Evolutionary conservation across 2,797 vertebrate genomes (phyloP).

Genomic region (Danio albolineatus): DNA sequence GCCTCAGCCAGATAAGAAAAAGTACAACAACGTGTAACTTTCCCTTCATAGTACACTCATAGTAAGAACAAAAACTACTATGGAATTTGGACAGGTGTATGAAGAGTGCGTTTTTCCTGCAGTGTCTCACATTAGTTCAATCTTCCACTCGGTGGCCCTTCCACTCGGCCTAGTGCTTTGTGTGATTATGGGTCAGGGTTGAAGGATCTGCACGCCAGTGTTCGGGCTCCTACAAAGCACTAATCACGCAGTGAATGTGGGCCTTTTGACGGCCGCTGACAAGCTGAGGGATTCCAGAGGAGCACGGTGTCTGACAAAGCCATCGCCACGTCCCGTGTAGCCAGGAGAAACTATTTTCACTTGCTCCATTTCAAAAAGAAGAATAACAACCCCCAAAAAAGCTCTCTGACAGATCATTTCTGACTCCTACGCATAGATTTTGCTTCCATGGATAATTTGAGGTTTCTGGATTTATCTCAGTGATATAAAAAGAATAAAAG

Average conservation of each 20-base stretch:
- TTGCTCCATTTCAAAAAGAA: conserved; percentile 26
- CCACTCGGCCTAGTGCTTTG: conserved; percentile 49
- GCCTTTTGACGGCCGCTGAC: conserved; percentile 45
- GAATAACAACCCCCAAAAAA: conserved; percentile 23
- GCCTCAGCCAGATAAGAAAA: too few relatives aligned
- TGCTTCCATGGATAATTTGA: conserved; percentile 16
- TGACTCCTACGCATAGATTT: conserved; percentile 18
- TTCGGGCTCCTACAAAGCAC: conserved; percentile 43
- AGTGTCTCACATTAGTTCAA: conserved; percentile 12
- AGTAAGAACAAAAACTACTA: too few relatives aligned
- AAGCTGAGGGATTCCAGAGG: conserved; percentile 47
- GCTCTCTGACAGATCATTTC: conserved; percentile 2
- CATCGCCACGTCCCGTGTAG: conserved; percentile 30
- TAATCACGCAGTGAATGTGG: conserved; percentile 41
- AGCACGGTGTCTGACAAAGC: conserved; percentile 36
- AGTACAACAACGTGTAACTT: too few relatives aligned
- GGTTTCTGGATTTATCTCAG: conserved; percentile 28
- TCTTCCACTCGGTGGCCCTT: conserved; percentile 18
- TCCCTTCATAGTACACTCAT: too few relatives aligned
- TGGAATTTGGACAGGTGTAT: too few relatives aligned
- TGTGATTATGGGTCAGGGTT: conserved; percentile 48
- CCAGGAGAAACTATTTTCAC: conserved; percentile 40
- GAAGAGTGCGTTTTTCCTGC: too few relatives aligned
- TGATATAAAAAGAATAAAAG: conserved; percentile 26
- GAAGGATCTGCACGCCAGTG: conserved; percentile 32